phyloP scores from a whole-genome alignment of 2,797 vertebrate genomes.

The Enteromius unitaeniatus region DNA sequence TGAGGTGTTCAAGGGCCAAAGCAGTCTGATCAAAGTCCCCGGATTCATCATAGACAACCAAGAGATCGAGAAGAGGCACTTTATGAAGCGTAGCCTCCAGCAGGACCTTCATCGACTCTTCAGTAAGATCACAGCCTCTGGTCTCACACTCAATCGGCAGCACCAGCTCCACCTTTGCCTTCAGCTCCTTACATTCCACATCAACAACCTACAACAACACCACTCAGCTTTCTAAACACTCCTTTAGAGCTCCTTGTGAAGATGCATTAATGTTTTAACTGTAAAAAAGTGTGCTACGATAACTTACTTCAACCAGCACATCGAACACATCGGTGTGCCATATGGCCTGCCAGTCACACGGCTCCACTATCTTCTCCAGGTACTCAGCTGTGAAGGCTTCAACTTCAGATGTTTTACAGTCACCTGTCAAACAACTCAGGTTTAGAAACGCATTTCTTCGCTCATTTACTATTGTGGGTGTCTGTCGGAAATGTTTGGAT shows the following conservation, averaged over 20 bases:
- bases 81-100: constrained; percentile 83
- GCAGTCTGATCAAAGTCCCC: constrained; percentile 91
- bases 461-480: not conserved
- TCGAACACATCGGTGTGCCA: constrained; percentile 90
- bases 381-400: constrained; percentile 89
- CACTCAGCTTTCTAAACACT: not conserved
- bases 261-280: not conserved
- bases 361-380: constrained; percentile 90
- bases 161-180: constrained; percentile 81
- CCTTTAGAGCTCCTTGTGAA: not conserved
- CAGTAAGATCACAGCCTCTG: constrained; percentile 78
- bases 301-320: constrained; percentile 88
- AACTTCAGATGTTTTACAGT: constrained; percentile 94
- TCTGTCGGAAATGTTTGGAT: not conserved
- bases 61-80: constrained; percentile 86
- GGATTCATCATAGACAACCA: constrained; percentile 86
- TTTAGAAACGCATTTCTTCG: not conserved
- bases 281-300: not conserved
- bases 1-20: constrained; percentile 90
- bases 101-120: constrained; percentile 81
- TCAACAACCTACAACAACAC: constrained; percentile 80
- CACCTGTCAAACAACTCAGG: constrained; percentile 75
- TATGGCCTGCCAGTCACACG: constrained; percentile 89
- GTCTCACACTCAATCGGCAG: constrained; percentile 84
- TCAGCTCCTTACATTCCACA: constrained; percentile 81